Base-by-base conservation (phyloP, 2,113 vertebrate genomes). In the Hippoglossus stenolepis region DNA sequence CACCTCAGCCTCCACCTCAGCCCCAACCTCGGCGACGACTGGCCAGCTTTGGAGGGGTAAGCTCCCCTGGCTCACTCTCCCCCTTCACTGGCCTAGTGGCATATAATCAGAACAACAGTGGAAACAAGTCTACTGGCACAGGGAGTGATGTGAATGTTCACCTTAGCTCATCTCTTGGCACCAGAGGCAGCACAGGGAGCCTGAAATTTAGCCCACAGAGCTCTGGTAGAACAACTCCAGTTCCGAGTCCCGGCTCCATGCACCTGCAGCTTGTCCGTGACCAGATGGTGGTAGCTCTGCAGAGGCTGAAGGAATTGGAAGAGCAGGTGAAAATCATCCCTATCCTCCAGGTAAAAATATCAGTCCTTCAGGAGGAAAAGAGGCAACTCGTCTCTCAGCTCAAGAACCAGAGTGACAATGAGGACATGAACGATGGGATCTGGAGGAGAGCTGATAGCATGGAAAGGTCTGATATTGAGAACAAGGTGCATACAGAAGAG, bases 291-390 rank as follows among this genome's bases (percentile, higher is more conserved):
- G 77, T 97, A n/a, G 98, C 97, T 4, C 94, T 99, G 67, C 96
- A 97, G 82, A 96, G 94, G 77, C 95, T 99, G 54, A 99, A 97
- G 91, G 96, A 99, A 75, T 93, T 99, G 0, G 98, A 99, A 84
- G 97, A 99, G 63, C 97, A 99, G 85, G 97, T 99, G 9, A 97
- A 96, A 67, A 95, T 95, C n/a, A 98, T 99, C 85, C 98, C 98
- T 0, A 93, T 98, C 68, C 94, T 99, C n/a, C 96, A 97, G 87
- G 97, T 98, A 0, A 99, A 97, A 90, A 98, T 99, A 80, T 96
- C 97, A 1, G 96, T 98, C 69, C 93, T 99, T 71, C 97, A 97
- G 78, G 97, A 98, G 75, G 98, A 99, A 89, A 99, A 97, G 73
- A 94, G 96, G 77, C 96, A 97, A 65, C 88, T 99, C 77, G 90